Conservation (phyloP, 2,113 vertebrate genomes). For the Acrocephalus kingi region DNA sequence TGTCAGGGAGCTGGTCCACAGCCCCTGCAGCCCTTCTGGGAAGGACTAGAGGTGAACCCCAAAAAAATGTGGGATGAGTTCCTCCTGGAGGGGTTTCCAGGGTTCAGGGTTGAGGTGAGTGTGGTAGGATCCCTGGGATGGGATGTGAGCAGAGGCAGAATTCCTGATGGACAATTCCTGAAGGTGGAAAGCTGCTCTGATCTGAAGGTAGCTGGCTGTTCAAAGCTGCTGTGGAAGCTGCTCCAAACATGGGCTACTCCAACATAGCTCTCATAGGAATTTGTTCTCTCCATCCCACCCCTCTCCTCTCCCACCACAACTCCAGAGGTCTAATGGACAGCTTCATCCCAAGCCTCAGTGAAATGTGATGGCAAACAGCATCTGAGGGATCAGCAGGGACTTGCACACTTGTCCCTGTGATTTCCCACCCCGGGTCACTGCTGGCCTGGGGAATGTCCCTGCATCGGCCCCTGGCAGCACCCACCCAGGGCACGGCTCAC, state of each 20-base stretch:
- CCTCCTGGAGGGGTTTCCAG: neutral
- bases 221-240: neutral
- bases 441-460: neutral
- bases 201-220: neutral
- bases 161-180: neutral
- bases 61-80: neutral
- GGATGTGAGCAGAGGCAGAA: neutral
- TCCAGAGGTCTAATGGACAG: neutral
- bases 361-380: neutral
- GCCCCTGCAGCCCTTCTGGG: neutral
- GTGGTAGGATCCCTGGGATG: neutral
- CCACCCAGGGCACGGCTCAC: neutral
- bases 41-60: neutral
- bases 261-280: rapidly evolving
- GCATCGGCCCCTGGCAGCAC: neutral
- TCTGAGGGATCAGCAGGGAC: neutral
- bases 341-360: rapidly evolving
- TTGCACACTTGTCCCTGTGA: neutral
- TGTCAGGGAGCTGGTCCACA: neutral
- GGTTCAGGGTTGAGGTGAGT: neutral
- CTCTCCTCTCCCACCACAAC: neutral
- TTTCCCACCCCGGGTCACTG: neutral
- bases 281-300: neutral
- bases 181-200: neutral
- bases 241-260: neutral